Evolutionary conservation across 2,888 invertebrate species (phyloP).

Genomic region (Chironomus riparius): DNA sequence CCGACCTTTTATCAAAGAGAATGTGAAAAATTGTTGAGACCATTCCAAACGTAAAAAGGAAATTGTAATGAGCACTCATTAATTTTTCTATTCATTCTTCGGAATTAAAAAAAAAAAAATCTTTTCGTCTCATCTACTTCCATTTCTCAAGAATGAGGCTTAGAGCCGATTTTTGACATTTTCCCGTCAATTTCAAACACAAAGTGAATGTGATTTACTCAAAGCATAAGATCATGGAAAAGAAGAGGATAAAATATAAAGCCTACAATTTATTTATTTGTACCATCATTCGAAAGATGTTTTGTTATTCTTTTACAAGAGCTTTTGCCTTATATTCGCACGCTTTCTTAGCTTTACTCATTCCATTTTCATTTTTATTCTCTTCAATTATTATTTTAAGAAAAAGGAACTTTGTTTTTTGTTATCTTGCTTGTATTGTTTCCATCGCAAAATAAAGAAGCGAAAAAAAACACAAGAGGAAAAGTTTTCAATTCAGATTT

Average conservation of each 20-base stretch:
- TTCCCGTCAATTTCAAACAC: not conserved
- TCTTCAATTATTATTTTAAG: not conserved
- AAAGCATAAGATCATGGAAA: not conserved
- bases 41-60: not conserved
- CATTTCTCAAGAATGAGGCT: not conserved
- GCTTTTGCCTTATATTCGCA: not conserved
- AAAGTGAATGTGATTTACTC: not conserved
- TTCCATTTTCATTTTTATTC: not conserved
- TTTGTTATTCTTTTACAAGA: not conserved
- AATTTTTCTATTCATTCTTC: not conserved
- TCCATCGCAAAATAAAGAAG: no score
- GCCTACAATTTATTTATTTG: not conserved
- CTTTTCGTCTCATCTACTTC: not conserved
- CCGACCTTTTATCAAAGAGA: not conserved
- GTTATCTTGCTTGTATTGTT: no score
- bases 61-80: not conserved
- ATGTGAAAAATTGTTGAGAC: not conserved
- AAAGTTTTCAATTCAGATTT: not conserved
- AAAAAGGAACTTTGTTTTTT: not conserved
- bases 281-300: not conserved
- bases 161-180: not conserved
- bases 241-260: not conserved
- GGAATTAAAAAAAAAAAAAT: no score
- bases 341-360: not conserved
- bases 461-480: not conserved